Evolutionary conservation across 2,113 vertebrate genomes (phyloP).

Genomic region (Muntiacus reevesi): DNA sequence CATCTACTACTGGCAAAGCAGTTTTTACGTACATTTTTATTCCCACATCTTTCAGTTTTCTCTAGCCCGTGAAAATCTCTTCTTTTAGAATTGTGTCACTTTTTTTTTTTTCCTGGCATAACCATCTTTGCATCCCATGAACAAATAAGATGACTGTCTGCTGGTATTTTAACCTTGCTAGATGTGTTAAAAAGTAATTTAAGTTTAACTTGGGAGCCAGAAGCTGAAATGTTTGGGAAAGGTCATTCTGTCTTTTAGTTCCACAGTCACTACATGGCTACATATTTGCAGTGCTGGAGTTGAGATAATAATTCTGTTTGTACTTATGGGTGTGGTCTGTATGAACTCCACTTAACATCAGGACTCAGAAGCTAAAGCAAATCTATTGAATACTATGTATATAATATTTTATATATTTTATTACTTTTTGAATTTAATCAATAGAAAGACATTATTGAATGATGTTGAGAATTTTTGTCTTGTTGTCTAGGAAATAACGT

Average conservation of each 20-base stretch:
- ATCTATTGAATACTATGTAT: conserved; percentile 65
- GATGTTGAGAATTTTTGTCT: conserved; percentile 41
- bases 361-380: conserved; percentile 49
- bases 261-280: background rate
- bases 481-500: conserved; percentile 63
- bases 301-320: background rate
- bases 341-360: conserved; percentile 63
- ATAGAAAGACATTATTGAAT: conserved; percentile 65
- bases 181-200: background rate
- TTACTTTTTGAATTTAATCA: conserved; percentile 73
- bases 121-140: background rate
- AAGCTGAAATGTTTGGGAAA: background rate
- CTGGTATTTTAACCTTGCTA: background rate
- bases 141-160: background rate
- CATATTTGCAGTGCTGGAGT: background rate
- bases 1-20: background rate
- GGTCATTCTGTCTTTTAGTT: background rate
- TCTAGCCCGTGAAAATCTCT: background rate
- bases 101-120: background rate
- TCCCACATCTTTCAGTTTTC: background rate
- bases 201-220: background rate
- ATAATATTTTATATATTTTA: conserved; percentile 61
- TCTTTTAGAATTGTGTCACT: background rate
- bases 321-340: background rate
- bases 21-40: background rate